Evolutionary conservation across 2,888 invertebrate species (phyloP).

Genomic region (Chrysotoxum bicinctum): DNA sequence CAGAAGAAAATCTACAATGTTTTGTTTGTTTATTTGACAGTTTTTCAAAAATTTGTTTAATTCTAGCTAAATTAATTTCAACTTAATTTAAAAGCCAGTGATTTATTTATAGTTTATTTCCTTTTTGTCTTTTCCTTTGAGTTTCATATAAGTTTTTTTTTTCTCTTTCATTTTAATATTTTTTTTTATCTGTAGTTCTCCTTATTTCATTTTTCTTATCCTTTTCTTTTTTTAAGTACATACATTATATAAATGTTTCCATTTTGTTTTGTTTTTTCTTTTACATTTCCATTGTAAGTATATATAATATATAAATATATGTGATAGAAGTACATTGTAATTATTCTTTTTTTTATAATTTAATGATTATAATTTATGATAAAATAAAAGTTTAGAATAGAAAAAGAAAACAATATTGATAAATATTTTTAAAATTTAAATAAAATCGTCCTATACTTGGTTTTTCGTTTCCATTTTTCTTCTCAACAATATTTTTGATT

Average conservation of each 20-base stretch:
- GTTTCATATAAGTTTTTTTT: slow-evolving; percentile 33
- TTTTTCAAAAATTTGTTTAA: slow-evolving; percentile 72
- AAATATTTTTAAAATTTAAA: not conserved
- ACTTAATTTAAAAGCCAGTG: slow-evolving; percentile 73
- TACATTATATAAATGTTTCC: slow-evolving; percentile 66
- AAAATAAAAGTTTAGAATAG: slow-evolving; percentile 10
- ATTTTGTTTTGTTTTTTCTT: slow-evolving; percentile 22
- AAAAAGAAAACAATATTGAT: not conserved
- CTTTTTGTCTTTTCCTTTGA: slow-evolving; percentile 19
- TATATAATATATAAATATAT: slow-evolving; percentile 71
- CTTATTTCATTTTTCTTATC: slow-evolving; percentile 32
- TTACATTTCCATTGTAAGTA: slow-evolving; percentile 63
- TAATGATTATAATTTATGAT: slow-evolving; percentile 58
- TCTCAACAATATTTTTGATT: slow-evolving; percentile 60
- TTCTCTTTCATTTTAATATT: slow-evolving; percentile 21
- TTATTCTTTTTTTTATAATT: slow-evolving; percentile 53
- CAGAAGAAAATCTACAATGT: slow-evolving; percentile 74
- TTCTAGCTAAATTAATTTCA: slow-evolving; percentile 72
- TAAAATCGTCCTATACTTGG: not conserved
- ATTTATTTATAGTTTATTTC: slow-evolving; percentile 56
- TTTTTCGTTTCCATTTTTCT: slow-evolving; percentile 39
- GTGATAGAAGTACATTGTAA: slow-evolving; percentile 71
- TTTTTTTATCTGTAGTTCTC: slow-evolving; percentile 32
- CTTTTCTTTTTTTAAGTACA: slow-evolving; percentile 42
- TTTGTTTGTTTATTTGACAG: slow-evolving; percentile 72